Conservation (phyloP, 2,888 invertebrate species). For the Lapara coniferarum region DNA sequence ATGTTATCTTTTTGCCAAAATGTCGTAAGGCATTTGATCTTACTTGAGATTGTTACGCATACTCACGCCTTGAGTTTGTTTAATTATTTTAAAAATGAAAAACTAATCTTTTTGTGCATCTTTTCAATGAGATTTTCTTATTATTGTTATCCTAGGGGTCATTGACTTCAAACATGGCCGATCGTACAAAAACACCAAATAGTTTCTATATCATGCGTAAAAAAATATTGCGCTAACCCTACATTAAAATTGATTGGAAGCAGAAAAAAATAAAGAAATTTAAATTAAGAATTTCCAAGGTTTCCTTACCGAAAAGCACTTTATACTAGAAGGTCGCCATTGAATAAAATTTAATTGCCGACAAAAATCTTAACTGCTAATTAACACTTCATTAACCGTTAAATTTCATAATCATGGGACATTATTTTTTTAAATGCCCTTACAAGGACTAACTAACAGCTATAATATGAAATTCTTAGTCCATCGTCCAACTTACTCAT, state of each 20-base stretch:
- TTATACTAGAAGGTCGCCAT: background rate
- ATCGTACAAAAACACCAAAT: no score
- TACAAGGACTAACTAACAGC: background rate
- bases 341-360: background rate
- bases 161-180: no score
- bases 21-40: background rate
- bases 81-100: background rate
- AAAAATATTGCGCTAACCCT: no score
- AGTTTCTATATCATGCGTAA: no score
- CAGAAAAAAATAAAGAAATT: no score
- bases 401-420: background rate
- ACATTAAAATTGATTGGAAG: no score
- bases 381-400: background rate
- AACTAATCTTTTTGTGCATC: background rate
- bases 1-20: background rate
- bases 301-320: background rate
- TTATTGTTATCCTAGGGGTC: no score
- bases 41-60: background rate
- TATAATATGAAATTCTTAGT: background rate
- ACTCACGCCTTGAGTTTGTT: background rate
- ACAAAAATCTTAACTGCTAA: slow-evolving; percentile 1
- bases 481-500: no score
- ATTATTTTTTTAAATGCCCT: background rate
- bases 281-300: background rate
- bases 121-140: no score